A percentile compares a stretch with the other conserved stretches of the same genome.
These are phyloP conservation scores for Columba livia DNA, from an alignment of 2,113 vertebrate genomes.

Conservation along the genomic window DNA sequence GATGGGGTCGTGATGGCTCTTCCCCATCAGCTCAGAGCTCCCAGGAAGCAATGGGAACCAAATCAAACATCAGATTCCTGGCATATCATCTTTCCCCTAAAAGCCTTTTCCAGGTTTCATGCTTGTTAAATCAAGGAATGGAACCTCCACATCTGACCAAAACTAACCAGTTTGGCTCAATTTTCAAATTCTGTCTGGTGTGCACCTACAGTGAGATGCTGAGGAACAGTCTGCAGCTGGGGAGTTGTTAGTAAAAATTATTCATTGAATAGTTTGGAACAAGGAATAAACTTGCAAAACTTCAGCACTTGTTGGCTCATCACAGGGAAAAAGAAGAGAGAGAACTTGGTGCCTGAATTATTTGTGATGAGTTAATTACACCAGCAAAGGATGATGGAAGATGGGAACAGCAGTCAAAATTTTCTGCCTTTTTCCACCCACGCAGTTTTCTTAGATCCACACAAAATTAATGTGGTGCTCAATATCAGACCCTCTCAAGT, in stretches of 20 bases:
- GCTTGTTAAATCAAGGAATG: not conserved
- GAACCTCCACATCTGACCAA: not conserved
- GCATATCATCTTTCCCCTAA: not conserved
- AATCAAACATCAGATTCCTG: not conserved
- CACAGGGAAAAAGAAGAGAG: not conserved
- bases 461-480: constrained; percentile 33
- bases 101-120: not conserved
- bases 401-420: constrained; percentile 15
- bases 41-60: not conserved
- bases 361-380: constrained; percentile 14
- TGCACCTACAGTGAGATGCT: not conserved
- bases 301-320: constrained; percentile 13
- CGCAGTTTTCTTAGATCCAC: not conserved
- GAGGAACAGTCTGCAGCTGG: not conserved
- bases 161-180: not conserved
- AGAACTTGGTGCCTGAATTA: not conserved
- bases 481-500: not conserved
- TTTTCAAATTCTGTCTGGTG: not conserved
- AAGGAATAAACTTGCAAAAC: not conserved
- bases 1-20: not conserved
- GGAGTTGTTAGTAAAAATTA: not conserved
- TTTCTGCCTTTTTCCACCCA: constrained; percentile 24
- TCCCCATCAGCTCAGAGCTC: not conserved
- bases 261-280: not conserved
- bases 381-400: not conserved